These are phyloP conservation scores for Troides helena DNA, from an alignment of 2,888 invertebrate species.

Conservation along the genomic window DNA sequence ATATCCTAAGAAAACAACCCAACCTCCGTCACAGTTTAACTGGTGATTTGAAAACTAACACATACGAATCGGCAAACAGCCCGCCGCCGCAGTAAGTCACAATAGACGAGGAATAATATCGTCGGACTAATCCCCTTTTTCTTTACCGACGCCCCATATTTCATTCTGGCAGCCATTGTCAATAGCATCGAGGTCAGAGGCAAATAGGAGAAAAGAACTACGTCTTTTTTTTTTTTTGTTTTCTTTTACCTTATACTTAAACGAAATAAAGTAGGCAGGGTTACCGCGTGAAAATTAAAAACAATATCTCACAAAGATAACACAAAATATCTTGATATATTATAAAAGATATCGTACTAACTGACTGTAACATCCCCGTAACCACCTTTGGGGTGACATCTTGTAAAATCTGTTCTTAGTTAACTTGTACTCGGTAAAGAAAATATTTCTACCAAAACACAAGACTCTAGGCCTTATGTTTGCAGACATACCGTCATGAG, in stretches of 20 bases:
- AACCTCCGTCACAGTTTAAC: conserved; percentile 63
- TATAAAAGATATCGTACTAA: neutral
- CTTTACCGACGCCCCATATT: conserved; percentile 75
- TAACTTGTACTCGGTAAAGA: too few relatives aligned
- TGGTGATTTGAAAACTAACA: conserved; percentile 63
- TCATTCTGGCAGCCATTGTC: conserved; percentile 79
- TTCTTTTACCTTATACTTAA: conserved; percentile 65
- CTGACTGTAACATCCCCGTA: too few relatives aligned
- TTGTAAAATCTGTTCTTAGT: too few relatives aligned
- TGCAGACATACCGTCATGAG: too few relatives aligned
- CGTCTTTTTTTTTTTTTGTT: conserved; percentile 61
- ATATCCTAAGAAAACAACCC: conserved; percentile 54
- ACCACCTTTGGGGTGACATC: too few relatives aligned
- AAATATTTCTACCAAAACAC: too few relatives aligned
- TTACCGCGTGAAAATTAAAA: neutral
- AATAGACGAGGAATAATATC: conserved; percentile 60
- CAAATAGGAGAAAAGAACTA: conserved; percentile 75
- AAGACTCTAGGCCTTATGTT: too few relatives aligned
- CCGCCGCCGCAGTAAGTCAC: conserved; percentile 46
- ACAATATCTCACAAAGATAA: neutral
- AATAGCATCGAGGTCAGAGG: conserved; percentile 76
- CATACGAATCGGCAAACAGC: conserved; percentile 60
- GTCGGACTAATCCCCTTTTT: conserved; percentile 74
- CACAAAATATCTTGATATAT: neutral
- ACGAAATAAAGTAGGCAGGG: conserved; percentile 62